Evolutionary conservation across 2,888 invertebrate genomes (phyloP), one percentile per base, ranked within the genome.

Genomic region (Sialis lutaria): DNA sequence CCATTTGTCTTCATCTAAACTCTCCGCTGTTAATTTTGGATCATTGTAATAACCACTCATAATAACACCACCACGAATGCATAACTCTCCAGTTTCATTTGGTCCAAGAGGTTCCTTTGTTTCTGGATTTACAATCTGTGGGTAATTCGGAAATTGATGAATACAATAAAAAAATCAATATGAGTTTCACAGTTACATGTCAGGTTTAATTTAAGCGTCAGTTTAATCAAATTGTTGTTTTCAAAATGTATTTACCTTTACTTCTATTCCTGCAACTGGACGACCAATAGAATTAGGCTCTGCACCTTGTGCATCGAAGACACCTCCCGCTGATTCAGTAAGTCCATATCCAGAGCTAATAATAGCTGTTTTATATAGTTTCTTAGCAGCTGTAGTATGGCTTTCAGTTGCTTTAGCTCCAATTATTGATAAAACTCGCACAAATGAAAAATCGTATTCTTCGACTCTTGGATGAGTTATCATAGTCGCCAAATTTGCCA

Each of bases 1-100:
- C 68, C 69, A 73, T 3, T 69, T 63, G 31, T 65, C 67, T 10
- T 59, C 57, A 6, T 67, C 62, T 46, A 67, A 67, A 0, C 63
- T 55, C 12, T 65, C 64, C n/a, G 59, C 61, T 1, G 70, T 69
- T 4, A 65, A 67, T 48, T 61, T 53, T 3, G 62, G 59, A 46
- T 67, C 64, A 44, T 65, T 67, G 55, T 68, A 67, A 54, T 72
- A 73, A 4, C 64, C 68, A 61, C 66, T 56, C 9, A 45, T 39
- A 3, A 45, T 22, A 6, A 30, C 7, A 5, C 10, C 13, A 10
- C 45, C 45, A 6, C 39, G 37, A 2, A 39, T 10, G 9, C 40
- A 45, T 10, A 45, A 3, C 31, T 45, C 45, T 13, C 45, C 45
- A 6, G 6, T 22, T 31, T 45, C 6, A 13, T 45, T 45, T 39